Evolutionary conservation across 2,797 vertebrate species (phyloP).

Genomic region (Ctenopoma kingsleyae): DNA sequence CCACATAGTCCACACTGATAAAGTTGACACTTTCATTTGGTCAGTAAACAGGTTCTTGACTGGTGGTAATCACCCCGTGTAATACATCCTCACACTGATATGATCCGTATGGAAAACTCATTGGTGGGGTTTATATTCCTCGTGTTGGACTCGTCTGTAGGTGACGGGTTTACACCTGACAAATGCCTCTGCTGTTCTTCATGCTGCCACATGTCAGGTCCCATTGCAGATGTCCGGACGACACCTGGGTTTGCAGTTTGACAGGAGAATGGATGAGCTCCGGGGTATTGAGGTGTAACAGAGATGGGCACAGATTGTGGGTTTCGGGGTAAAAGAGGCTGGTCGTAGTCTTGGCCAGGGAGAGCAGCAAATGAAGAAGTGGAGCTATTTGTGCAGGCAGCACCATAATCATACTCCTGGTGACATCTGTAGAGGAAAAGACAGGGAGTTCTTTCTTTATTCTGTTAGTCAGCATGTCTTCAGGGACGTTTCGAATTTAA

Average conservation of each 20-base stretch:
- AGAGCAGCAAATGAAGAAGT: slow-evolving; percentile 36
- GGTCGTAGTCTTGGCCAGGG: slow-evolving; percentile 55
- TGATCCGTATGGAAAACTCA: slow-evolving; percentile 69
- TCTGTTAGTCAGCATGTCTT: not conserved
- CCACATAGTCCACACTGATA: not conserved
- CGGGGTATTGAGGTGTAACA: slow-evolving; percentile 16
- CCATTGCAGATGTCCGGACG: slow-evolving; percentile 13
- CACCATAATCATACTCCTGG: slow-evolving; percentile 44
- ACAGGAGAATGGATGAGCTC: slow-evolving; percentile 25
- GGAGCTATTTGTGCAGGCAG: slow-evolving; percentile 15
- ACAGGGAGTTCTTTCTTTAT: not conserved
- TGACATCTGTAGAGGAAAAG: slow-evolving; percentile 69
- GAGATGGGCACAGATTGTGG: not conserved
- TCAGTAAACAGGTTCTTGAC: slow-evolving; percentile 32
- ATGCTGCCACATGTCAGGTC: slow-evolving; percentile 40
- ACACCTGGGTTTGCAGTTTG: slow-evolving; percentile 8
- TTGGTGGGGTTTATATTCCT: slow-evolving; percentile 47
- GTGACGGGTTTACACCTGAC: slow-evolving; percentile 17
- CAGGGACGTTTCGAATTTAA: not conserved
- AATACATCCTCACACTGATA: slow-evolving; percentile 71
- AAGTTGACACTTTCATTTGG: slow-evolving; percentile 14
- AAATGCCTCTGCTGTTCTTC: slow-evolving; percentile 39
- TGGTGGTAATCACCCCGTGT: slow-evolving; percentile 2
- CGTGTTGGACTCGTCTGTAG: slow-evolving; percentile 25
- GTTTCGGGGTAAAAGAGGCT: slow-evolving; percentile 41